These are phyloP conservation scores for Prunella fulvescens DNA, from an alignment of 2,113 vertebrate genomes.

Conservation along the genomic window DNA sequence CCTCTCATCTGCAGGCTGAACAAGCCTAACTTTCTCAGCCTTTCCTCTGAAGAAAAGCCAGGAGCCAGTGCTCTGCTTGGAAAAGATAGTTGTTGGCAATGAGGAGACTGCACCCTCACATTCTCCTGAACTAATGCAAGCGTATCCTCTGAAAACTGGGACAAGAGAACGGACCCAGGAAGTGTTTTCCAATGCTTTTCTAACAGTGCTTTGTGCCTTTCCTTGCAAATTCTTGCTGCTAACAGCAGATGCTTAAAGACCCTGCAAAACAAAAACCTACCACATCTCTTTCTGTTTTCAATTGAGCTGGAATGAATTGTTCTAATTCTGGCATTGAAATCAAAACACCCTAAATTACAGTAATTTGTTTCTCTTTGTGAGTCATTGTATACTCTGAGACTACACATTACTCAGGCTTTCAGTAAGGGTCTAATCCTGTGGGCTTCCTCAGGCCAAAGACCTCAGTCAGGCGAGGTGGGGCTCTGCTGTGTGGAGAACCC, in stretches of 20 bases:
- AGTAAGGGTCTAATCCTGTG: neutral
- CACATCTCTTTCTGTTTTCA: constrained; percentile 48
- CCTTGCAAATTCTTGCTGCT: neutral
- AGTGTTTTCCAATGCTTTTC: neutral
- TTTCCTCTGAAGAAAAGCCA: neutral
- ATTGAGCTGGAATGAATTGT: constrained; percentile 57
- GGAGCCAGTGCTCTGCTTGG: neutral
- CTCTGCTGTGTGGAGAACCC: neutral
- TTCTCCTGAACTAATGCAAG: neutral
- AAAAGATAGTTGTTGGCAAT: neutral
- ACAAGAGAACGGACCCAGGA: neutral
- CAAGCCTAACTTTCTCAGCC: neutral
- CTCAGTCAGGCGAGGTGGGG: neutral
- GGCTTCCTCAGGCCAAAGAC: neutral
- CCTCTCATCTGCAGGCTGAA: neutral
- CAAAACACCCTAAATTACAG: constrained; percentile 55
- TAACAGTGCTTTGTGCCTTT: neutral
- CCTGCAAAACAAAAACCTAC: constrained; percentile 1
- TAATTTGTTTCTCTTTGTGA: constrained; percentile 56
- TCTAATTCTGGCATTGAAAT: constrained; percentile 56
- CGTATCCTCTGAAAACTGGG: neutral
- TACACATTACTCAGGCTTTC: constrained; percentile 14
- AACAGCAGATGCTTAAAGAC: constrained; percentile 22
- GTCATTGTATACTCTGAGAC: constrained; percentile 15
- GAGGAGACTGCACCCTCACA: neutral